Conservation (phyloP, 2,888 invertebrate species). For the Neoascia interrupta region DNA sequence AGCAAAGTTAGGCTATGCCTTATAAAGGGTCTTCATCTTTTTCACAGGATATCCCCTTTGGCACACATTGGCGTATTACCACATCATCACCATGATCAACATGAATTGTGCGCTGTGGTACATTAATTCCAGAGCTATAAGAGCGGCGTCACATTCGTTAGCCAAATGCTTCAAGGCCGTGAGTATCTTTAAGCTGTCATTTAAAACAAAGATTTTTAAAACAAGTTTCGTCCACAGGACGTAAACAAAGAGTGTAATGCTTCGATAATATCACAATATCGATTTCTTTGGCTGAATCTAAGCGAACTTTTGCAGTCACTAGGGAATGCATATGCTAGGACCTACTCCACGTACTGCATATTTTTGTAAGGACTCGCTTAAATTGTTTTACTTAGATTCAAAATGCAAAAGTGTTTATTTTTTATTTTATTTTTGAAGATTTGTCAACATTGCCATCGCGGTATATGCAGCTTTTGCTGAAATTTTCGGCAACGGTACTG, state of each 20-base stretch:
- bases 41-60: slow-evolving; percentile 82
- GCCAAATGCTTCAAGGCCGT: slow-evolving; percentile 81
- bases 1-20: not conserved
- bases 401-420: too few species aligned
- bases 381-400: not conserved
- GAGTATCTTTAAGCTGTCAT: too few species aligned
- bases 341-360: slow-evolving; percentile 84
- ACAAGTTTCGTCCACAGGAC: slow-evolving; percentile 79
- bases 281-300: slow-evolving; percentile 84
- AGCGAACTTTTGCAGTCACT: slow-evolving; percentile 84
- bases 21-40: not conserved
- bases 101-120: slow-evolving; percentile 88
- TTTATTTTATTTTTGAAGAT: slow-evolving; percentile 77
- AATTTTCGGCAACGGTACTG: slow-evolving; percentile 82
- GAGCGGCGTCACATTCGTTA: slow-evolving; percentile 82
- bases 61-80: slow-evolving; percentile 82
- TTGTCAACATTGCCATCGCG: slow-evolving; percentile 85
- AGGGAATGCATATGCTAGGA: slow-evolving; percentile 85
- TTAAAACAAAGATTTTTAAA: not conserved
- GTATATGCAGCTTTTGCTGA: slow-evolving; percentile 85
- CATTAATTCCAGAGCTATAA: slow-evolving; percentile 85
- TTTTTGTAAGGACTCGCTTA: slow-evolving; percentile 81
- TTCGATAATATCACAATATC: slow-evolving; percentile 82
- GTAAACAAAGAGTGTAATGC: slow-evolving; percentile 81
- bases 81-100: slow-evolving; percentile 86